Evolutionary conservation across 2,888 invertebrate genomes (phyloP), one percentile per base, ranked within the genome.

Genomic region (Hirtodrosophila confusa): DNA sequence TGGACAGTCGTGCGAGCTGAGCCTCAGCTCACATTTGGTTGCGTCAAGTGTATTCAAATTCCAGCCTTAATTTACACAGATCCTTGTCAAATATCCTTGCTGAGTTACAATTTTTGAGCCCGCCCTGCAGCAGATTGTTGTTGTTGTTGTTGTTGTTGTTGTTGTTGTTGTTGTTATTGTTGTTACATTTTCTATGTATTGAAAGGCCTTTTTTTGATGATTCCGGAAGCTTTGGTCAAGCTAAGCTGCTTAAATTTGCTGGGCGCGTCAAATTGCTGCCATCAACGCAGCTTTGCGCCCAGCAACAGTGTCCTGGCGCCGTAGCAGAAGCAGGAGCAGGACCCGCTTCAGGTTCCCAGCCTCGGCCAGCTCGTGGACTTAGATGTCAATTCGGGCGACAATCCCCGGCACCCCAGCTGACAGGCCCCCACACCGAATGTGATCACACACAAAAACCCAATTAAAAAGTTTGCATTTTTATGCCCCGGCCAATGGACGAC

Each of bases 381-480:
- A 53, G 56, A 60, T 70, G 73, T 73, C 73, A 74, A 72, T 75
- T 64, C 44, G 48, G 50, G 31, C 36, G 57, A 61, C 74, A 65
- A 69, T 50, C 50, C 57, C 49, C 55, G 41, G n/a, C 71, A 55
- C 29, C 43, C 57, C 51, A 50, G 58, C 37, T 63, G 61, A 67
- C 53, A 56, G 27, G 6, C 27, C 4, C 45, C 8, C 41, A 3
- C 51, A 31, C 64, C 64, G 62, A 68, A 70, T 78, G 76, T 71
- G 83, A 83, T 83, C 83, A 80, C 83, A 75, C 67, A 78, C 71
- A 84, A 77, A 84, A 84, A 84, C 83, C 86, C 83, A 86, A 84
- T 86, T 84, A 84, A 84, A 84, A 84, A 84, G 83, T 84, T 84
- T 84, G 79, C 86, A 86, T 86, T 86, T 84, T 84, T 84, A 84